These are phyloP conservation scores for Deilephila porcellus DNA, from an alignment of 2,888 invertebrate genomes.

Conservation along the genomic window DNA sequence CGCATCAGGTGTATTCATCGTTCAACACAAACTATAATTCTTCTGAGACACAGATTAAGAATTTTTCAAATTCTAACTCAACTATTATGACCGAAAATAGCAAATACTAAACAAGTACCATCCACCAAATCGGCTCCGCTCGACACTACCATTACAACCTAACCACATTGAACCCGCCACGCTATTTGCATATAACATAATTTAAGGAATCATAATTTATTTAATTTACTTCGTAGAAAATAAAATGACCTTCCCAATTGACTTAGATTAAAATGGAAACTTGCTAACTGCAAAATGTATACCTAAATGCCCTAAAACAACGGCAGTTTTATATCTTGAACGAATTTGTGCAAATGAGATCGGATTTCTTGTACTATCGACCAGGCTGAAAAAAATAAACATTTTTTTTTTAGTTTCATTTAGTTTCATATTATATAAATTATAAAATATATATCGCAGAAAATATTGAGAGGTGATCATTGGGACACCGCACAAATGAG, in stretches of 20 bases:
- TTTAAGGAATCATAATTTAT: background rate
- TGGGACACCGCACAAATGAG: conserved; percentile 15
- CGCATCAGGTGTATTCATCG: no score
- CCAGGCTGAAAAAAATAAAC: background rate
- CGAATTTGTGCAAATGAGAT: background rate
- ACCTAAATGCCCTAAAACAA: background rate
- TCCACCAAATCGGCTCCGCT: no score
- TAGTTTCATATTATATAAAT: background rate
- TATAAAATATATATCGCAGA: background rate
- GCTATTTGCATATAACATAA: no score
- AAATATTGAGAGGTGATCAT: conserved; percentile 7
- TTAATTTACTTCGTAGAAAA: background rate
- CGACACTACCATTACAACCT: no score
- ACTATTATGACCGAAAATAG: no score
- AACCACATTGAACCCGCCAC: no score
- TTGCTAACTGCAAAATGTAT: background rate
- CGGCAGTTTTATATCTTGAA: background rate
- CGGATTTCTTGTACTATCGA: background rate
- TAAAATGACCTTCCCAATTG: background rate
- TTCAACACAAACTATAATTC: no score
- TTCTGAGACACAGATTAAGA: no score
- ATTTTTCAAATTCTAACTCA: no score
- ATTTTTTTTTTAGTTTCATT: background rate
- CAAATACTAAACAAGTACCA: no score
- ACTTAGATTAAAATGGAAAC: conserved; percentile 1